Evolutionary conservation across 2,113 vertebrate species (phyloP).

Genomic region (Sigmodon hispidus): DNA sequence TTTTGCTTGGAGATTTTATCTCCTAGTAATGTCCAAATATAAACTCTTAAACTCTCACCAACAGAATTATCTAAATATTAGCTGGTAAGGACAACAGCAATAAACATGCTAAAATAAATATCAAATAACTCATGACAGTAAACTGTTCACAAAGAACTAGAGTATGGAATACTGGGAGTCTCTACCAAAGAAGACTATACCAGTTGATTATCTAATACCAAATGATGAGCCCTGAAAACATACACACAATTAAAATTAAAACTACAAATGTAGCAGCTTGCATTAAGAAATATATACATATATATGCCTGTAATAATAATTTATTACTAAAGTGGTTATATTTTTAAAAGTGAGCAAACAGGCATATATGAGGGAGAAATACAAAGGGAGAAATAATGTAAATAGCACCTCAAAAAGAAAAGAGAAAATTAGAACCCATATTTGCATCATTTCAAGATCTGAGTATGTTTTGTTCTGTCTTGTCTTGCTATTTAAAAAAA

Average conservation of each 20-base stretch:
- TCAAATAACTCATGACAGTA: background rate
- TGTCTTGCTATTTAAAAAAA: background rate
- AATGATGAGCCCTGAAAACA: background rate
- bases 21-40: background rate
- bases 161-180: background rate
- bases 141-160: background rate
- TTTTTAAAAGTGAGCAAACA: background rate
- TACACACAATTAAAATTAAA: background rate
- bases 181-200: too few species aligned
- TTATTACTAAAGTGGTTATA: background rate
- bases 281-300: background rate
- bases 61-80: background rate
- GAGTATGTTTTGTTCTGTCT: background rate
- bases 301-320: background rate
- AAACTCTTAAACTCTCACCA: background rate
- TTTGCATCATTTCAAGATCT: background rate
- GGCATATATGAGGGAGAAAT: background rate
- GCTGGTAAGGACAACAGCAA: too few species aligned
- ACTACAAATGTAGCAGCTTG: background rate
- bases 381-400: background rate
- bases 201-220: background rate
- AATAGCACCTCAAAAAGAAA: background rate
- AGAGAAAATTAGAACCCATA: background rate
- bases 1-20: background rate
- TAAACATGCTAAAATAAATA: background rate